These are phyloP conservation scores for Sprattus sprattus DNA, from an alignment of 2,113 vertebrate species.

Conservation along the genomic window DNA sequence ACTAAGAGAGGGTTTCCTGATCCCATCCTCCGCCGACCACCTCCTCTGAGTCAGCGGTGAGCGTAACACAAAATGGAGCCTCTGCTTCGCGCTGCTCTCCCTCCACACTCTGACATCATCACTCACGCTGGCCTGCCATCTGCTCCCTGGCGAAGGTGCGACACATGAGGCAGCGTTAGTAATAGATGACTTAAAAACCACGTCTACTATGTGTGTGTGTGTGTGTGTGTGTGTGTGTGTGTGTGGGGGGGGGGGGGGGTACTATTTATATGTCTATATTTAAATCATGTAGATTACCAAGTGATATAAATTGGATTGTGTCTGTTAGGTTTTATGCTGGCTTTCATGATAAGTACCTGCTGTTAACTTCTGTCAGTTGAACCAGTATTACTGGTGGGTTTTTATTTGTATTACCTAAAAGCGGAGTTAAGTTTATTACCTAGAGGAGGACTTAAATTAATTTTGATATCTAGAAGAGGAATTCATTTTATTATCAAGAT, in stretches of 20 bases:
- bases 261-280: background rate
- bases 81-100: background rate
- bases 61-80: constrained; percentile 34
- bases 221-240: background rate
- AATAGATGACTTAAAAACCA: constrained; percentile 7
- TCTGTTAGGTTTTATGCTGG: background rate
- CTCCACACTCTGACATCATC: constrained; percentile 38
- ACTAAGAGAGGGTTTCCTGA: constrained; percentile 46
- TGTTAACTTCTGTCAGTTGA: background rate
- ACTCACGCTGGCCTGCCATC: constrained; percentile 26
- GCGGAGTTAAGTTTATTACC: background rate
- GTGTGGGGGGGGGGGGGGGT: background rate
- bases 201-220: background rate
- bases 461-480: background rate
- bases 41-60: constrained; percentile 32
- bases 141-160: constrained; percentile 5
- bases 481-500: background rate
- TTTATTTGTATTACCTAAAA: background rate
- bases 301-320: background rate
- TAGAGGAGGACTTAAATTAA: background rate
- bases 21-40: constrained; percentile 22
- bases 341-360: background rate
- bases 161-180: background rate
- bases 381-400: background rate
- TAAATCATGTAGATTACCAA: background rate